These are phyloP conservation scores for Eulithis prunata DNA, from an alignment of 2,888 invertebrate species.

Conservation along the genomic window DNA sequence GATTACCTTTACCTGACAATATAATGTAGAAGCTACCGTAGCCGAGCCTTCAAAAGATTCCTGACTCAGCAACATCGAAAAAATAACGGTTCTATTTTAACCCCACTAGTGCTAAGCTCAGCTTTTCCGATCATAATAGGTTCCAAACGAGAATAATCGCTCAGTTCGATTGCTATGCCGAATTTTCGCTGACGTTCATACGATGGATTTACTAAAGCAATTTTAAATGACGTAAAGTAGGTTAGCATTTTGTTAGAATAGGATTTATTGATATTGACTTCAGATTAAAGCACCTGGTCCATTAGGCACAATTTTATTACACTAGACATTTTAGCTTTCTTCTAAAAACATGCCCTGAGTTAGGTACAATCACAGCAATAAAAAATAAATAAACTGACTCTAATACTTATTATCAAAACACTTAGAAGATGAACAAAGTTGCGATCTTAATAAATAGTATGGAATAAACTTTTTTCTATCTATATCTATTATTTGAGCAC, in stretches of 20 bases:
- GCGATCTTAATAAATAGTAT: conserved; percentile 35
- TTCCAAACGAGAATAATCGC: conserved; percentile 40
- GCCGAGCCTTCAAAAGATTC: conserved; percentile 22
- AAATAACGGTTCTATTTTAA: conserved; percentile 36
- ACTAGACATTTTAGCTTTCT: too few species aligned
- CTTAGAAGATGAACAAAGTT: conserved; percentile 51
- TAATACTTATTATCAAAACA: too few species aligned
- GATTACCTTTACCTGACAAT: conserved; percentile 29
- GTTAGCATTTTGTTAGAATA: background rate
- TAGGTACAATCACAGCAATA: too few species aligned
- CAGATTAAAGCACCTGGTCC: conserved; percentile 1
- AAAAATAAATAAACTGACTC: too few species aligned
- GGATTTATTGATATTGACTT: background rate
- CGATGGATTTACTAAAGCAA: conserved; percentile 31
- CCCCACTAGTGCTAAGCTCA: conserved; percentile 37
- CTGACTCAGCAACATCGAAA: conserved; percentile 29
- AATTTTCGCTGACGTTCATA: conserved; percentile 35
- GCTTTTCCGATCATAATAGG: conserved; percentile 39
- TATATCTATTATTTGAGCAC: conserved; percentile 60
- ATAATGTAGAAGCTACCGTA: conserved; percentile 26
- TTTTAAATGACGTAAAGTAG: conserved; percentile 29
- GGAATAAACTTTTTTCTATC: too few species aligned
- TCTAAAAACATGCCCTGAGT: too few species aligned
- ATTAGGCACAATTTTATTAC: too few species aligned
- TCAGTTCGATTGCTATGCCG: conserved; percentile 27